These are phyloP conservation scores for Pachyseris speciosa DNA, from an alignment of 64 coral and sea anemone genomes.

Conservation along the genomic window DNA sequence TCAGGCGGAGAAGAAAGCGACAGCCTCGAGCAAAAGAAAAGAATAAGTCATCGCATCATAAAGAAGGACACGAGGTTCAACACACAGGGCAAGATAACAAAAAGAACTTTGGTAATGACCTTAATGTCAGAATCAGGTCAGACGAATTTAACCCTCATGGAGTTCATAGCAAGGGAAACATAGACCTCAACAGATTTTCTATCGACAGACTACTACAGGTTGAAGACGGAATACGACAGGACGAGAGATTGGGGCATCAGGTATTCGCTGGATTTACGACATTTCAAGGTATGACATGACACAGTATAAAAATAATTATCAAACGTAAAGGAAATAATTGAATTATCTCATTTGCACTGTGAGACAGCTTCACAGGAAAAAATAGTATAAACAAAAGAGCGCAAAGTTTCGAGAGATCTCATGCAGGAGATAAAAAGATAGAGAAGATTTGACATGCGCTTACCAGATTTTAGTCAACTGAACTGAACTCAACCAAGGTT, in stretches of 20 bases:
- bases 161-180: slow-evolving; percentile 31
- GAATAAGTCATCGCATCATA: background rate
- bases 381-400: too few species aligned
- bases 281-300: slow-evolving; percentile 22
- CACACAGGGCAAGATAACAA: background rate
- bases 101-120: background rate
- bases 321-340: background rate
- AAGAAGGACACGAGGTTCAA: background rate
- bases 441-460: too few species aligned
- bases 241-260: background rate
- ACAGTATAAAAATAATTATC: background rate
- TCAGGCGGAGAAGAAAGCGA: slow-evolving; percentile 83
- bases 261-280: background rate
- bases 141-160: background rate
- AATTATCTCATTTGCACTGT: slow-evolving; percentile 1
- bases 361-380: background rate
- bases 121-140: background rate
- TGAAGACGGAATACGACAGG: background rate
- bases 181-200: slow-evolving; percentile 42
- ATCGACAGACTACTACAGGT: slow-evolving; percentile 19
- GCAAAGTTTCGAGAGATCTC: too few species aligned
- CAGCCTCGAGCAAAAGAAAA: slow-evolving; percentile 72
- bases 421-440: too few species aligned
- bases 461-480: too few species aligned
- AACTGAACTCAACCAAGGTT: too few species aligned